A percentile compares a stretch with the other conserved stretches of the same genome.
These are phyloP conservation scores for Buphagus erythrorhynchus DNA, from an alignment of 2,797 vertebrate species.

Conservation along the genomic window DNA sequence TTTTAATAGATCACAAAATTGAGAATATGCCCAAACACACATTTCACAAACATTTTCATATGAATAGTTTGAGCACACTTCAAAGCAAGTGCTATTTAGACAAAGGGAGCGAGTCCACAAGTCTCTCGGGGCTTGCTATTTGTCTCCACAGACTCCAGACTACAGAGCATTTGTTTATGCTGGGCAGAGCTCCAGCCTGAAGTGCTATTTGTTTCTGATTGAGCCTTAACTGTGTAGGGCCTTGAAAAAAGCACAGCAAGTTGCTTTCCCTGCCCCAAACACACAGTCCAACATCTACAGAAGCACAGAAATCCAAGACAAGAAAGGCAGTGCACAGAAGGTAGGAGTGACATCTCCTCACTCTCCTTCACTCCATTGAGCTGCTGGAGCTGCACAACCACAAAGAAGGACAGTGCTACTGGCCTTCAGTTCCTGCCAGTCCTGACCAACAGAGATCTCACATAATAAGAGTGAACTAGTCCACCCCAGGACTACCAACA, in stretches of 20 bases:
- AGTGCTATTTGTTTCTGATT: conserved; percentile 29
- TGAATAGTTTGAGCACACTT: conserved; percentile 56
- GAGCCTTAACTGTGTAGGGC: background rate
- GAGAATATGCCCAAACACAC: conserved; percentile 67
- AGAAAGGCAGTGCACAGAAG: background rate
- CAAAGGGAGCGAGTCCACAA: conserved; percentile 28
- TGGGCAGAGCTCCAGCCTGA: conserved; percentile 55
- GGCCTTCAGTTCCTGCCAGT: background rate
- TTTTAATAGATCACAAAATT: conserved; percentile 69
- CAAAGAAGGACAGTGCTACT: background rate
- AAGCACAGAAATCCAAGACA: background rate
- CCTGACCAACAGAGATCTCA: background rate
- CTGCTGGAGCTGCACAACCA: background rate
- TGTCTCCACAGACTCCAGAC: conserved; percentile 58
- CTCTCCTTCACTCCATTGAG: background rate
- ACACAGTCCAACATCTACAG: background rate
- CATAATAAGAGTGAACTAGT: background rate
- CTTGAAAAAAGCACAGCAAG: background rate
- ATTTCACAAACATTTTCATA: conserved; percentile 65
- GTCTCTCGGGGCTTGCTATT: conserved; percentile 35
- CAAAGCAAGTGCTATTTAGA: conserved; percentile 67
- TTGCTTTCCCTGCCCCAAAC: background rate
- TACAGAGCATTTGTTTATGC: conserved; percentile 51
- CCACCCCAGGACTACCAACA: background rate
- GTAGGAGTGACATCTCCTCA: background rate